Conservation (phyloP, 2,797 vertebrate species). For the Podargus strigoides region DNA sequence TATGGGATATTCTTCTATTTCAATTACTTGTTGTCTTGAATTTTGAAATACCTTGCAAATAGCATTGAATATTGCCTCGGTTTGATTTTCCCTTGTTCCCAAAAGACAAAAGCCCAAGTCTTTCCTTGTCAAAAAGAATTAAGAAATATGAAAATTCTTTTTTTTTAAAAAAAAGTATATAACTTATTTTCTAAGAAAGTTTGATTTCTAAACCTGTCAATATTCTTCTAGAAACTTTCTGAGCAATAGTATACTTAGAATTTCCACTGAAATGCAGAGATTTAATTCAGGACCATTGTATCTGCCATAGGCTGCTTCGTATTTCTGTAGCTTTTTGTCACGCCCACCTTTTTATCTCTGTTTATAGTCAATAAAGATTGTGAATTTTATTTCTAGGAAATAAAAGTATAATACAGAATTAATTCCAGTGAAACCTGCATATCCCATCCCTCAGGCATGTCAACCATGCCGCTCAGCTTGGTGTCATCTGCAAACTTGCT, state of each 20-base stretch:
- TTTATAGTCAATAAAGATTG: neutral
- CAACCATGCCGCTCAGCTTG: too few relatives aligned
- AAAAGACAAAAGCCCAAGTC: neutral
- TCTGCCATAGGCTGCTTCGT: neutral
- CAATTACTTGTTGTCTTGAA: neutral
- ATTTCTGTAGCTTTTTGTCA: neutral
- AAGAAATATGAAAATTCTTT: neutral
- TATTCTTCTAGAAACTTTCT: neutral
- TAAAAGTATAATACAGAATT: neutral
- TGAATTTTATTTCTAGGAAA: neutral
- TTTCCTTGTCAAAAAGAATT: neutral
- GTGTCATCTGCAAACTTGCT: too few relatives aligned
- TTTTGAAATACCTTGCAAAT: neutral
- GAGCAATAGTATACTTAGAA: neutral
- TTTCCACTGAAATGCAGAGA: neutral
- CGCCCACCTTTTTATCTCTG: neutral
- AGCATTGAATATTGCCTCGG: rapidly evolving
- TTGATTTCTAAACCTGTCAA: neutral
- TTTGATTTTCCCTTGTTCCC: neutral
- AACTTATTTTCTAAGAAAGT: neutral
- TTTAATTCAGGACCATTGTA: neutral
- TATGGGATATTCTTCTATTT: neutral
- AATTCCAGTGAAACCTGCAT: neutral
- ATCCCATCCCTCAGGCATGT: too few relatives aligned
- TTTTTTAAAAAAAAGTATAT: neutral